Percentiles rank a stretch among this genome's conserved stretches.
phyloP scores from a whole-genome alignment of 2,888 invertebrate genomes.

The Cyrtodaria siliqua region DNA sequence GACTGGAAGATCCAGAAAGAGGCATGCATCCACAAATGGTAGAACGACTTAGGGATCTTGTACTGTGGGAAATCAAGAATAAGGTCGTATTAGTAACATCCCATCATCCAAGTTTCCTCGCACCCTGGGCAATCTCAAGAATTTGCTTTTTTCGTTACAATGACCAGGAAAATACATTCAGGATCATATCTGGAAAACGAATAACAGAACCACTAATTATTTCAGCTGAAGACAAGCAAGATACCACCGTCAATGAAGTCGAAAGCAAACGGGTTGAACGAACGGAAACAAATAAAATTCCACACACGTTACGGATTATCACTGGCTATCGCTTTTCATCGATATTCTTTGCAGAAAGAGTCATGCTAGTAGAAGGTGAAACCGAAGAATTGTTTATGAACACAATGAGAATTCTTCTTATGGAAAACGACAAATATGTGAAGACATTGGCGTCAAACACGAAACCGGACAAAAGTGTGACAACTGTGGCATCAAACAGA shows the following conservation, averaged over 20 bases:
- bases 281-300: too few relatives aligned
- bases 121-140: conserved; percentile 10
- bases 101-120: conserved; percentile 13
- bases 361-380: conserved; percentile 18
- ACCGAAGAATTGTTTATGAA: background rate
- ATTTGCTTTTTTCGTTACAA: conserved; percentile 4
- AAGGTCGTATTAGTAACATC: conserved; percentile 14
- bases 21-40: too few relatives aligned
- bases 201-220: too few relatives aligned
- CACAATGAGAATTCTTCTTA: background rate
- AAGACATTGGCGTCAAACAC: too few relatives aligned
- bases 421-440: background rate
- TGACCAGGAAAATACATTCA: background rate
- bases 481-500: background rate
- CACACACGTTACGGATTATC: conserved; percentile 2
- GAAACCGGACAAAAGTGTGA: background rate
- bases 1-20: conserved; percentile 46
- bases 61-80: conserved; percentile 5
- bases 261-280: too few relatives aligned
- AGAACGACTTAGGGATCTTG: conserved; percentile 32
- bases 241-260: background rate
- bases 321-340: background rate
- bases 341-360: conserved; percentile 8
- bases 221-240: too few relatives aligned
- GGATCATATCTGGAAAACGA: background rate